Evolutionary conservation across 2,888 invertebrate species (phyloP).

Genomic region (Halocaridina rubra): DNA sequence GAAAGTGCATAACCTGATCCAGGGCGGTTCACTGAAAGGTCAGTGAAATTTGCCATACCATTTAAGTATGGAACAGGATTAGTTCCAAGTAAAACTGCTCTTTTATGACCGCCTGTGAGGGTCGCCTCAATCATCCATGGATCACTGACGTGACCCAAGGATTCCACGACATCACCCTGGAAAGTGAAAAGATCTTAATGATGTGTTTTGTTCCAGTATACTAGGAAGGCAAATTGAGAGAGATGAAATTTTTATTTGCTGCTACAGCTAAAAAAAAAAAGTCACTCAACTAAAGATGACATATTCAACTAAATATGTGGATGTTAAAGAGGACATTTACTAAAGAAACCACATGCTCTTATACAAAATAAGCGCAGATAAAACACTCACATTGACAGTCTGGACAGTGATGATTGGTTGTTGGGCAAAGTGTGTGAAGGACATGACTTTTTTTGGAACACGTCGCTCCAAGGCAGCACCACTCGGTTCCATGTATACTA

Average conservation of each 20-base stretch:
- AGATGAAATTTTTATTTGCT: background rate
- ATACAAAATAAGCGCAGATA: background rate
- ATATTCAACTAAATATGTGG: background rate
- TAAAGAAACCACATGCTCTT: too few species aligned
- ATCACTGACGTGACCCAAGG: slow-evolving; percentile 5
- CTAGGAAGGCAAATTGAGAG: background rate
- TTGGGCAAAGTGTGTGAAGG: background rate
- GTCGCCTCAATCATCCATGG: slow-evolving; percentile 14
- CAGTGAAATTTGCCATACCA: slow-evolving; percentile 18
- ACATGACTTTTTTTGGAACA: background rate
- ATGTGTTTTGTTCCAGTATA: background rate
- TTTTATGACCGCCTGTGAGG: background rate
- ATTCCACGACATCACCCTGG: background rate
- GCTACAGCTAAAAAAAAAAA: background rate
- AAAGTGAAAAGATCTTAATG: background rate
- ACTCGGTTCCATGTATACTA: background rate
- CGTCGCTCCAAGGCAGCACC: background rate
- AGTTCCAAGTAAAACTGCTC: background rate
- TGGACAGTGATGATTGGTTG: slow-evolving; percentile 9
- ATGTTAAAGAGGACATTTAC: too few species aligned
- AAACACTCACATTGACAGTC: slow-evolving; percentile 5
- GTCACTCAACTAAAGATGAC: background rate
- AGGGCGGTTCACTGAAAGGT: background rate
- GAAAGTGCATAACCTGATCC: background rate
- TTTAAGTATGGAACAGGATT: background rate